These are phyloP conservation scores for Drosophila histrio DNA, from an alignment of 2,888 invertebrate genomes.

Conservation along the genomic window DNA sequence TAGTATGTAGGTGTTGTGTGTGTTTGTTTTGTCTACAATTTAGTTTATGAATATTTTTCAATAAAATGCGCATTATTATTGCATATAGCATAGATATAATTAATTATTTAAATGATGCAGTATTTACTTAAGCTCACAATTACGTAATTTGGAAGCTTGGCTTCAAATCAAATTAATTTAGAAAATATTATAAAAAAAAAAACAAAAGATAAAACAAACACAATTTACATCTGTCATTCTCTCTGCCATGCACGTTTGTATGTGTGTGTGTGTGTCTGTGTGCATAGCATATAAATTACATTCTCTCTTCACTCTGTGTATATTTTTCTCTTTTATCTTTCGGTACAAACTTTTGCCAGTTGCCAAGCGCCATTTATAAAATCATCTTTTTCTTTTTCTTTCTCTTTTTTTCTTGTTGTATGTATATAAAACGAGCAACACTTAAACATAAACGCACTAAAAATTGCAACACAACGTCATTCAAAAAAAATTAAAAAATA, in stretches of 20 bases:
- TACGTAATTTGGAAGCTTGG: constrained; percentile 71
- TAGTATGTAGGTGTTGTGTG: constrained; percentile 21
- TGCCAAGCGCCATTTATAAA: constrained; percentile 44
- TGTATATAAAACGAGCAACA: constrained; percentile 53
- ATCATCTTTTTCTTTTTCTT: constrained; percentile 20
- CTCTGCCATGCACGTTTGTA: neutral
- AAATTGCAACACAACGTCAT: constrained; percentile 42
- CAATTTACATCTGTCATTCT: constrained; percentile 19
- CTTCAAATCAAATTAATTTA: constrained; percentile 70
- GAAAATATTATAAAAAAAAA: constrained; percentile 40
- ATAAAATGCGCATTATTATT: constrained; percentile 45
- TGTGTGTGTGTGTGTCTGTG: constrained; percentile 11
- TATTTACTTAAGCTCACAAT: constrained; percentile 70
- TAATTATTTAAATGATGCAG: constrained; percentile 38
- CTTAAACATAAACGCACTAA: constrained; percentile 43
- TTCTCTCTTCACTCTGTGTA: no score
- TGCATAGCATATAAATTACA: constrained; percentile 21
- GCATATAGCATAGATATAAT: constrained; percentile 30
- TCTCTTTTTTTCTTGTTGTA: constrained; percentile 4
- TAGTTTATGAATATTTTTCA: constrained; percentile 32
- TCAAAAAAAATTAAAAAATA: constrained; percentile 6
- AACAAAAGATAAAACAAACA: constrained; percentile 32
- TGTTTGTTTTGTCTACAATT: constrained; percentile 34
- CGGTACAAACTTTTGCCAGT: constrained; percentile 54
- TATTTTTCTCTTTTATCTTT: constrained; percentile 22